Base-by-base conservation (phyloP, 2,888 invertebrate species). In the Eilema caniola region DNA sequence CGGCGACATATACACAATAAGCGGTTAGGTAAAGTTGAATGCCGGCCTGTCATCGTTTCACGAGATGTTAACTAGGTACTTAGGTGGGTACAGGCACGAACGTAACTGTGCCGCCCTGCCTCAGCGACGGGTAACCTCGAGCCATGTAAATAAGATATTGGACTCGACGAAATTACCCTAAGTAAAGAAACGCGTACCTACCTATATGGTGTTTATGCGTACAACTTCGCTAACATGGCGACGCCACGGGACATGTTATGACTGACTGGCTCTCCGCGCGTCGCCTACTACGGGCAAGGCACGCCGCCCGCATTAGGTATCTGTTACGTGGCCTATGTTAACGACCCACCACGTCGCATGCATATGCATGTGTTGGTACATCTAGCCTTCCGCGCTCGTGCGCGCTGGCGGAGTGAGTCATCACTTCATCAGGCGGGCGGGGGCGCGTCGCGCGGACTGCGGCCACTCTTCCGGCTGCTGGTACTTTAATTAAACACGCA, bases 401-500 rank as follows among this genome's bases (percentile, higher is more conserved):
- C 53, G 8, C 7, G 5, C 47, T 2, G 5, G 59, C 23, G 47
- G 73, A 85, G 79, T 85, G 84, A 85, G 68, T 83, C 84, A 84
- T n/a, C n/a, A n/a, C n/a, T n/a, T n/a, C n/a, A n/a, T 85, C 76
- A 78, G 67, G 66, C 67, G 72, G 41, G 65, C 56, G 62, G 37
- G n/a, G 60, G 66, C 61, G 62, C 20, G 24, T 75, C 66, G 66
- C 66, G 66, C 73, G 75, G 71, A 76, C 80, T 68, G 71, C 75
- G 72, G 62, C 79, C 67, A 77, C 70, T 88, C 91, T 93, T 93
- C 93, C 93, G 92, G 89, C 92, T 91, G 86, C 86, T 87, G 87
- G 87, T 89, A 90, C 93, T 94, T 93, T 93, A 94, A 94, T 93
- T 93, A 93, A 92, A 93, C 92, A 86, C 76, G 86, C 90, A 92